Evolutionary conservation across 2,888 invertebrate species (phyloP), one percentile per base, ranked within the genome.

Genomic region (Plagodis pulveraria): DNA sequence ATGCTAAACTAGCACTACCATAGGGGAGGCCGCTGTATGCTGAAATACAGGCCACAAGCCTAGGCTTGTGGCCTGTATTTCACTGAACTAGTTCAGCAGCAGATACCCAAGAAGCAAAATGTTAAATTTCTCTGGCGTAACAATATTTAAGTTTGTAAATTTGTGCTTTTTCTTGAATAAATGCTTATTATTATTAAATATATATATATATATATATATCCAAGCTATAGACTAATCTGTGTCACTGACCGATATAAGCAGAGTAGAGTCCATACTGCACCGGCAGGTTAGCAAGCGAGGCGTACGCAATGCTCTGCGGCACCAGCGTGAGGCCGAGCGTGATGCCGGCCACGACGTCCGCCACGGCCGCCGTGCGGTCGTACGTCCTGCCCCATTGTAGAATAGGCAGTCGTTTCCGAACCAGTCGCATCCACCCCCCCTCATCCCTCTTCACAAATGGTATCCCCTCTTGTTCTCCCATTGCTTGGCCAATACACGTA

Each of bases 261-360:
- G 98, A 97, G 85, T 99, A 99, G 32, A 99, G 93, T 0, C 99
- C 99, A 89, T 97, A 98, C 94, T 98, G 97, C 35, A 98, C 96
- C 12, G 96, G 95, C 53, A 98, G 90, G 48, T 96, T 96, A 9
- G 98, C 98, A 48, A 98, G 92, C 50, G 96, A 93, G 41, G 98
- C 98, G 84, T 98, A 98, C 10, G 98, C 98, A 73, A 98, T 96
- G 72, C 97, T 97, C 89, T 98, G 98, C 6, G 98, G 98, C 73
- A 98, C 97, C 80, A 98, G 96, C 5, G 98, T 98, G 53, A 98
- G 91, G 0, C 98, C 98, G 8, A 98, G 94, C 1, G 98, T 98
- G 49, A 98, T 80, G 41, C 98, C 98, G 10, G 98, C 98, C 69
- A 98, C 96, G 53, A 96, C 77, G 91, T 99, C 98, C 5, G 96